Conservation (phyloP, 37 sponge, comb jelly and placozoan genomes). For the Geodia barretti region DNA sequence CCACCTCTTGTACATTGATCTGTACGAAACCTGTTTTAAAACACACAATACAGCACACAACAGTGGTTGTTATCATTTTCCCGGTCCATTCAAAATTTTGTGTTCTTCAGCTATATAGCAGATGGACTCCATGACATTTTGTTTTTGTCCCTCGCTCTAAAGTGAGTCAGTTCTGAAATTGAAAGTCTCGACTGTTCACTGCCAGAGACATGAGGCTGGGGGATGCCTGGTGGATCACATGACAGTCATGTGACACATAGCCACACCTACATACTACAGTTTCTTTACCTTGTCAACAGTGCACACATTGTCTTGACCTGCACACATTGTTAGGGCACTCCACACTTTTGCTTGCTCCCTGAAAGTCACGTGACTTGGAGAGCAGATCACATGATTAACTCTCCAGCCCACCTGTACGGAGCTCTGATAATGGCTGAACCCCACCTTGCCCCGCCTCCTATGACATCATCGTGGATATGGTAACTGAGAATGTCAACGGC, state of each 20-base stretch:
- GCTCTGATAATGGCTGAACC: conserved; percentile 35
- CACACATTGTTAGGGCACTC: conserved; percentile 65
- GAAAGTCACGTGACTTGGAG: not conserved
- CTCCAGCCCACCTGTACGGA: conserved; percentile 23
- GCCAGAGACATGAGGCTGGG: conserved; percentile 33
- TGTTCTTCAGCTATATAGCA: not conserved
- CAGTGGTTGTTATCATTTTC: no score
- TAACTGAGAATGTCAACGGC: conserved; percentile 52
- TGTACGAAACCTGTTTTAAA: no score
- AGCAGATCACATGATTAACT: not conserved
- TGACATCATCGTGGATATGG: not conserved
- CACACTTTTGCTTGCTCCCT: conserved; percentile 62
- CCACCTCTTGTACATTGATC: no score
- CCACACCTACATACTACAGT: not conserved
- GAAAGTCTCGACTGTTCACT: conserved; percentile 30
- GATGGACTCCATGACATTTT: not conserved
- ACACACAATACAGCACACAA: no score
- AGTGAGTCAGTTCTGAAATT: not conserved
- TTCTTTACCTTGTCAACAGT: conserved; percentile 24
- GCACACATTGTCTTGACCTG: conserved; percentile 8
- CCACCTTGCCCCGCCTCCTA: not conserved
- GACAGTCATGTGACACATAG: not conserved
- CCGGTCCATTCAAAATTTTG: not conserved
- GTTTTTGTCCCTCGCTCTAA: not conserved
- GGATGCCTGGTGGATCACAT: conserved; percentile 30